Evolutionary conservation across 1,140 invertebrate genomes (phyloP).

Genomic region (Danaus melanippus): DNA sequence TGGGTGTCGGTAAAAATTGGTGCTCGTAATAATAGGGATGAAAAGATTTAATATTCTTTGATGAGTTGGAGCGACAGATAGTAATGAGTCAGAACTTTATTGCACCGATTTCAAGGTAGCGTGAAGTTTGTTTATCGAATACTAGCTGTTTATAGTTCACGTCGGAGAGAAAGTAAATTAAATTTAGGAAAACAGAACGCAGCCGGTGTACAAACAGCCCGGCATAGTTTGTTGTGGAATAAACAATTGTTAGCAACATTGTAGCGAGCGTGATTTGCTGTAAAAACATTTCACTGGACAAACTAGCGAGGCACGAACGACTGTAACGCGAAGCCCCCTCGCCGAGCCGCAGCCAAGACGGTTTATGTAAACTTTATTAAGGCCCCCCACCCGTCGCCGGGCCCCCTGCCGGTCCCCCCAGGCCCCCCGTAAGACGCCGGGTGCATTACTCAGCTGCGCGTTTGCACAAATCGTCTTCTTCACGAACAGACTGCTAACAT

Average conservation of each 20-base stretch:
- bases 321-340: constrained; percentile 48
- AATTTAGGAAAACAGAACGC: constrained; percentile 4
- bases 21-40: constrained; percentile 31
- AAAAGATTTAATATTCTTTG: no score
- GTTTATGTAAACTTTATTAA: constrained; percentile 69
- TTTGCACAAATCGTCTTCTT: constrained; percentile 58
- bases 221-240: background rate
- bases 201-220: background rate
- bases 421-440: constrained; percentile 49
- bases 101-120: no score
- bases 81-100: no score
- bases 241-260: constrained; percentile 35
- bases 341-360: constrained; percentile 41
- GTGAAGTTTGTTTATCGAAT: no score
- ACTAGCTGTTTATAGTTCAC: no score
- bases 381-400: constrained; percentile 31
- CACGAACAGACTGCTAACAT: constrained; percentile 55
- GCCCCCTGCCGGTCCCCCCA: constrained; percentile 31
- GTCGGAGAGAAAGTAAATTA: no score
- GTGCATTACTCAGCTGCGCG: constrained; percentile 58
- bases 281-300: constrained; percentile 52
- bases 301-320: constrained; percentile 37
- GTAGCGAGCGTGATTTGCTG: constrained; percentile 57
- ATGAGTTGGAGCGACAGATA: no score
- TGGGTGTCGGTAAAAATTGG: constrained; percentile 56